A percentile compares a stretch with the other conserved stretches of the same genome.
These are phyloP conservation scores for Pluvianellus socialis DNA, from an alignment of 2,113 vertebrate species.

Conservation along the genomic window DNA sequence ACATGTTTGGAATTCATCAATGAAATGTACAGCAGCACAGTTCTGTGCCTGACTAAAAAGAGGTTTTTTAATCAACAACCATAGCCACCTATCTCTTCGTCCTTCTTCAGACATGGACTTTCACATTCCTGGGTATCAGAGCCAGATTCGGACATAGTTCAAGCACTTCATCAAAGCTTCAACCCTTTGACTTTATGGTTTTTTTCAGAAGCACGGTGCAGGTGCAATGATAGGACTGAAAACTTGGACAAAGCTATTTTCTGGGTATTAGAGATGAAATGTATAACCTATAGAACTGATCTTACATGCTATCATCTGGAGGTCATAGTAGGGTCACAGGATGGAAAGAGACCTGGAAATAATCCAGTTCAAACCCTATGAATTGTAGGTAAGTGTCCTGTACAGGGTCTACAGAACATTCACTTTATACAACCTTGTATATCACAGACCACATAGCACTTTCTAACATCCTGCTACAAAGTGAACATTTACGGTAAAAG, in stretches of 20 bases:
- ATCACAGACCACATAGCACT: neutral
- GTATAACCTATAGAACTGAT: neutral
- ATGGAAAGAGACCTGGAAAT: neutral
- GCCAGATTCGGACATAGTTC: neutral
- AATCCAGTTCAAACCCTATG: neutral
- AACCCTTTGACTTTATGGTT: neutral
- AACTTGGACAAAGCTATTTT: neutral
- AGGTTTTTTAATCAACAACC: neutral
- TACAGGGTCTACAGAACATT: neutral
- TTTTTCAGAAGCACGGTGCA: neutral
- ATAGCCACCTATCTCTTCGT: neutral
- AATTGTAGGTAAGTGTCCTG: neutral
- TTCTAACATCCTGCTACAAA: neutral
- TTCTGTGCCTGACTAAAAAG: neutral
- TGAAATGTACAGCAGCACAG: neutral
- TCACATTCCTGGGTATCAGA: neutral
- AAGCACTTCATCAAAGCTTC: neutral
- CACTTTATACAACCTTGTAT: neutral
- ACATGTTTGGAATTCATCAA: neutral
- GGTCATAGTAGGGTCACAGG: neutral
- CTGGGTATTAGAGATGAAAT: neutral
- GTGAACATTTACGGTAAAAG: neutral
- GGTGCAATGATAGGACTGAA: neutral
- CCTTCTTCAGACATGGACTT: neutral
- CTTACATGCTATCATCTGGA: neutral